A percentile compares a stretch with the other conserved stretches of the same genome.
Evolutionary conservation across 2,797 vertebrate genomes (phyloP).

Genomic region (Muscicapa striata): DNA sequence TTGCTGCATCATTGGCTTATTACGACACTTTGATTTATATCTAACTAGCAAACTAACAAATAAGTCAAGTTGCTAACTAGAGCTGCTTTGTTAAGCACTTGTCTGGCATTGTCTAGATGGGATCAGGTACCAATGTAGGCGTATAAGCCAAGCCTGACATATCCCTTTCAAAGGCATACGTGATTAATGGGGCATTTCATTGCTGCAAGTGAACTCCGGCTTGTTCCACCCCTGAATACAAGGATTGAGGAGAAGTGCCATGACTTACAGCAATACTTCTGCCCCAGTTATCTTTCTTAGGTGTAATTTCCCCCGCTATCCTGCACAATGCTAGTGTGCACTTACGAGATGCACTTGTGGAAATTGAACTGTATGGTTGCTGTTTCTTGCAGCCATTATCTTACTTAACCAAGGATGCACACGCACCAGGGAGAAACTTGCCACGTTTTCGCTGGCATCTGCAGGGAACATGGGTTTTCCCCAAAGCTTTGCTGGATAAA

Average conservation of each 20-base stretch:
- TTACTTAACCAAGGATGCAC: background rate
- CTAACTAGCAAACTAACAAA: conserved; percentile 70
- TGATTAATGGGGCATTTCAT: conserved; percentile 75
- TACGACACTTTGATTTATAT: conserved; percentile 66
- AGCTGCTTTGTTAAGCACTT: conserved; percentile 51
- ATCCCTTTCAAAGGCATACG: conserved; percentile 72
- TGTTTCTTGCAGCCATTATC: background rate
- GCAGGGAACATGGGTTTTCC: rapidly evolving
- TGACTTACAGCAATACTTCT: background rate
- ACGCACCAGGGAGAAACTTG: background rate
- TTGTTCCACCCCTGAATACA: conserved; percentile 65
- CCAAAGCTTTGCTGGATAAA: background rate
- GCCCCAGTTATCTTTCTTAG: background rate
- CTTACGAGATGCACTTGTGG: background rate
- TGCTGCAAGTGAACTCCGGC: conserved; percentile 67
- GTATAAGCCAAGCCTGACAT: conserved; percentile 70
- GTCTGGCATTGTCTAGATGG: conserved; percentile 60
- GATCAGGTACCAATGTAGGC: conserved; percentile 68
- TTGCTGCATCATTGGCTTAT: conserved; percentile 60
- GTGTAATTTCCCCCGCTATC: rapidly evolving
- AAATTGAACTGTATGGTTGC: background rate
- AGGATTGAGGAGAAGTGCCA: conserved; percentile 34
- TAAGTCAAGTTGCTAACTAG: conserved; percentile 68
- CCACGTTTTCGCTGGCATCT: background rate
- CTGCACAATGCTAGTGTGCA: background rate